Evolutionary conservation across 2,113 vertebrate species (phyloP).

Genomic region (Bubo scandiacus): DNA sequence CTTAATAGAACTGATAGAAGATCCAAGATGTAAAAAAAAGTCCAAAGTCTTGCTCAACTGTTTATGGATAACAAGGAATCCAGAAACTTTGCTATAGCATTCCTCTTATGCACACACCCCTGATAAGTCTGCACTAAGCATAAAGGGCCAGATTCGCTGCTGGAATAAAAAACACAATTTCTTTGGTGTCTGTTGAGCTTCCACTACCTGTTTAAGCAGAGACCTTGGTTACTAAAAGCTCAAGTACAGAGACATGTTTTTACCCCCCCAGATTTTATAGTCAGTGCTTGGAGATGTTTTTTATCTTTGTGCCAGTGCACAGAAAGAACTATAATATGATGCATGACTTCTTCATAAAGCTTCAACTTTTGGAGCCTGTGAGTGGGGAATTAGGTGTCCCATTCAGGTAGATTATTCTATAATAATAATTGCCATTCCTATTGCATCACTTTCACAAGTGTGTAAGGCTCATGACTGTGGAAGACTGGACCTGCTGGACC

Average conservation of each 20-base stretch:
- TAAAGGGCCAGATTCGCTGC: background rate
- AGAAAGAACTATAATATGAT: background rate
- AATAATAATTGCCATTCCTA: background rate
- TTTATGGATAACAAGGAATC: background rate
- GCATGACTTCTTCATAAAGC: background rate
- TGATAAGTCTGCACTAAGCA: background rate
- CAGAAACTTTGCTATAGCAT: background rate
- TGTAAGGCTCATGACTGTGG: background rate
- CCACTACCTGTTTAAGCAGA: background rate
- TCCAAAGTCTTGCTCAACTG: constrained; percentile 9
- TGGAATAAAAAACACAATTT: background rate
- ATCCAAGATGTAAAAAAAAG: constrained; percentile 3
- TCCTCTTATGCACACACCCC: background rate
- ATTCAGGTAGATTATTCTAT: background rate
- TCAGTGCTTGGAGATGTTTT: background rate
- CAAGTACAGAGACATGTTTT: background rate
- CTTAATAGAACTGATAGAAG: background rate
- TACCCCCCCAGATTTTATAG: background rate
- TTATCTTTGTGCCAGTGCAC: background rate
- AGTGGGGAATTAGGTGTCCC: background rate
- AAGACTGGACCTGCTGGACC: background rate
- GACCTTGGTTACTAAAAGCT: background rate
- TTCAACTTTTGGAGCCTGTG: background rate
- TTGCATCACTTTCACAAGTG: background rate
- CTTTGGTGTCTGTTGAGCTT: background rate